Evolutionary conservation across 2,797 vertebrate species (phyloP).

Genomic region (Siniperca scherzeri): DNA sequence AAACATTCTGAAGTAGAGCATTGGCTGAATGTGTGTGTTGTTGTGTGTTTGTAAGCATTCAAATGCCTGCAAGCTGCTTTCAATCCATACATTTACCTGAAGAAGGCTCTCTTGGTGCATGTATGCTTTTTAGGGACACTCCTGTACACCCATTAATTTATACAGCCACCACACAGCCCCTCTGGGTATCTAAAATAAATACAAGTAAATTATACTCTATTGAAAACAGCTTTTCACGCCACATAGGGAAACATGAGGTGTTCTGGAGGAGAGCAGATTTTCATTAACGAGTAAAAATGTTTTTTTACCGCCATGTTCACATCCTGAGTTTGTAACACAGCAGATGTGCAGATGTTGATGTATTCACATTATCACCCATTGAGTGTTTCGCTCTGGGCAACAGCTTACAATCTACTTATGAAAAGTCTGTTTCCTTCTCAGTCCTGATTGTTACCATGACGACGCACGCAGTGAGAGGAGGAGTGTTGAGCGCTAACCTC

Average conservation of each 20-base stretch:
- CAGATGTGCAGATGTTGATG: conserved; percentile 17
- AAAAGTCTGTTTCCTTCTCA: conserved; percentile 61
- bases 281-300: neutral
- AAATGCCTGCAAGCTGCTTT: neutral
- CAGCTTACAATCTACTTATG: conserved; percentile 50
- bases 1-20: neutral
- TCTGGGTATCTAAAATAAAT: too few relatives aligned
- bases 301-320: neutral
- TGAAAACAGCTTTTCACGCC: neutral
- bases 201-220: neutral
- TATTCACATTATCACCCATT: conserved; percentile 20
- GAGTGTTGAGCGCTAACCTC: conserved; percentile 50
- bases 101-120: neutral
- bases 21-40: neutral
- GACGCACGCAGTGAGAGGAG: conserved; percentile 47
- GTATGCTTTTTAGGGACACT: neutral
- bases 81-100: too few relatives aligned
- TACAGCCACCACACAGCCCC: neutral
- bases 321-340: neutral
- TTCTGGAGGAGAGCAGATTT: neutral
- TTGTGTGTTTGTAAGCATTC: neutral
- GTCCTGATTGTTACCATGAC: conserved; percentile 71
- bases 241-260: neutral
- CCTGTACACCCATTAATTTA: too few relatives aligned
- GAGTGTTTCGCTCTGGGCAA: conserved; percentile 22